phyloP scores from a whole-genome alignment of 2,888 invertebrate genomes.

The Caenorhabditis zanzibari region DNA sequence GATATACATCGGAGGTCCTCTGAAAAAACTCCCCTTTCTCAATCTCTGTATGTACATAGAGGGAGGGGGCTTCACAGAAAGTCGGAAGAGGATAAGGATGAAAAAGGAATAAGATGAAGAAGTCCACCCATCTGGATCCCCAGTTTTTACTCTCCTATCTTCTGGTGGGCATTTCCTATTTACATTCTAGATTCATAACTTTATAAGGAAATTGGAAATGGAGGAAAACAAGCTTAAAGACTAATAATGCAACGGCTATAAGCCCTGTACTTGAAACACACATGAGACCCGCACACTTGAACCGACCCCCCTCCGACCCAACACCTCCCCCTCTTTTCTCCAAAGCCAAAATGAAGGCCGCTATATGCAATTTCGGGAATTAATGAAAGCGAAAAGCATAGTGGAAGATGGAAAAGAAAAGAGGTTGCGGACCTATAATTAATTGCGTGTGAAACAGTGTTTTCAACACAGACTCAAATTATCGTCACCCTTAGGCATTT shows the following conservation, averaged over 20 bases:
- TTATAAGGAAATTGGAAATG: constrained; percentile 11
- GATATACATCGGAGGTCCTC: constrained; percentile 66
- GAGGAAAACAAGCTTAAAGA: constrained; percentile 47
- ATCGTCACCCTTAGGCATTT: constrained; percentile 9
- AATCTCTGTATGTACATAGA: constrained; percentile 59
- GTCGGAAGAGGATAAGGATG: constrained; percentile 8
- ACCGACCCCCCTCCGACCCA: constrained; percentile 30
- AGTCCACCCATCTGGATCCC: constrained; percentile 41
- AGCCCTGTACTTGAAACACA: constrained; percentile 64
- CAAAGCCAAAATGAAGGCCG: constrained; percentile 54
- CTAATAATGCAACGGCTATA: constrained; percentile 46
- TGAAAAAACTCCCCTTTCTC: constrained; percentile 44
- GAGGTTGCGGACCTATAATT: constrained; percentile 62
- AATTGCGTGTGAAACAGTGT: constrained; percentile 65
- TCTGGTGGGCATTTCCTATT: constrained; percentile 6
- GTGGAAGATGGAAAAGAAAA: constrained; percentile 19
- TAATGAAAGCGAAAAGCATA: constrained; percentile 54
- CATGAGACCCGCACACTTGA: constrained; percentile 61
- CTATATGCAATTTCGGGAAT: constrained; percentile 66
- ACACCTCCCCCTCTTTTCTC: constrained; percentile 6
- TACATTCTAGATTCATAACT: constrained; percentile 14
- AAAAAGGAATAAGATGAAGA: constrained; percentile 16
- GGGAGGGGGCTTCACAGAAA: constrained; percentile 43
- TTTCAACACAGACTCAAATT: constrained; percentile 50
- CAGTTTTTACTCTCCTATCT: constrained; percentile 15